Percentiles rank a stretch among this genome's conserved stretches.
These are phyloP conservation scores for Beroe ovata DNA, from an alignment of 37 sponge, comb jelly and placozoan genomes.

Conservation along the genomic window DNA sequence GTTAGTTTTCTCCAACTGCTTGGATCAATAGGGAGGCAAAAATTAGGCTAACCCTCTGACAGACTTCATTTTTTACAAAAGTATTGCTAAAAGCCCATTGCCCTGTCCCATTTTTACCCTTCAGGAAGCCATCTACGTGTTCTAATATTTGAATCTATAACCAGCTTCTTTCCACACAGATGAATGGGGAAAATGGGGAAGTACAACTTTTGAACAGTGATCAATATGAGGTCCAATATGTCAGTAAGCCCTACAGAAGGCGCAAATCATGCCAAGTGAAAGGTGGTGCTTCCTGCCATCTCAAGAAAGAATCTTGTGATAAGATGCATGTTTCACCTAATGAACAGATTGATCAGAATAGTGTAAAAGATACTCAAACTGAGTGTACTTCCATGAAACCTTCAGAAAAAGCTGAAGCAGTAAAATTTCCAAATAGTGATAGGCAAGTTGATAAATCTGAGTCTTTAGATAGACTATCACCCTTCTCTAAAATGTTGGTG, in stretches of 20 bases:
- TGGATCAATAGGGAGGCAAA: too few relatives aligned
- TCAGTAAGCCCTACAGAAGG: constrained; percentile 23
- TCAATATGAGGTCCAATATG: background rate
- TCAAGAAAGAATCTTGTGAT: background rate
- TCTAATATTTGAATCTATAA: too few relatives aligned
- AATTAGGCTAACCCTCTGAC: too few relatives aligned
- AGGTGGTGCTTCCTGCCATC: background rate
- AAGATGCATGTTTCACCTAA: background rate
- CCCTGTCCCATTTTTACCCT: too few relatives aligned
- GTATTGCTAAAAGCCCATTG: too few relatives aligned
- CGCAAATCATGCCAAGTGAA: background rate
- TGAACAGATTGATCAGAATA: background rate
- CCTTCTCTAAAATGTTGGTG: constrained; percentile 42
- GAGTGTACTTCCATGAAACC: background rate
- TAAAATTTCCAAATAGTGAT: background rate
- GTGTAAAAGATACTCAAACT: too few relatives aligned
- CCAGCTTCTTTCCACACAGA: too few relatives aligned
- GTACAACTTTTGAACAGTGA: background rate
- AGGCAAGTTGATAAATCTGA: background rate
- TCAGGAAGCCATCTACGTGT: too few relatives aligned
- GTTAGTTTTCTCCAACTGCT: too few relatives aligned
- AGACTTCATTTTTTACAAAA: too few relatives aligned
- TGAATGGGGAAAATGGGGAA: background rate
- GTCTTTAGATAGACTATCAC: constrained; percentile 10
- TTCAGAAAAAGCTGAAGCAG: background rate